phyloP scores from a whole-genome alignment of 2,113 vertebrate species.

The Haplochromis vanheusdeni region DNA sequence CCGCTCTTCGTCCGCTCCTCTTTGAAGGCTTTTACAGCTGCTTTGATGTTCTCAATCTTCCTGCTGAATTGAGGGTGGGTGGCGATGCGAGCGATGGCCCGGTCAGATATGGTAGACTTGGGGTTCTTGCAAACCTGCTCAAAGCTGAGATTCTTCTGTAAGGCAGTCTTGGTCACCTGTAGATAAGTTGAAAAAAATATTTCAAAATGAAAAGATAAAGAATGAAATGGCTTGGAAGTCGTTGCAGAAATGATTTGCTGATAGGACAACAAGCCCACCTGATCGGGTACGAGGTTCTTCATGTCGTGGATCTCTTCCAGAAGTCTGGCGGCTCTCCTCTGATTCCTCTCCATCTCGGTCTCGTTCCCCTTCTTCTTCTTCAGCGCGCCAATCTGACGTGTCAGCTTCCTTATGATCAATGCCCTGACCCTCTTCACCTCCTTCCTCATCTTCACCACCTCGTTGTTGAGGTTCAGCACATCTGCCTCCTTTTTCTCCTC shows the following conservation, averaged over 20 bases:
- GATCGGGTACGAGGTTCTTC: slow-evolving; percentile 81
- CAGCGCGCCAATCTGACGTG: slow-evolving; percentile 77
- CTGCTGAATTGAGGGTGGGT: slow-evolving; percentile 80
- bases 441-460: slow-evolving; percentile 95
- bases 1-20: slow-evolving; percentile 69
- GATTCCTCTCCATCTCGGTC: slow-evolving; percentile 76
- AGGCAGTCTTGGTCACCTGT: slow-evolving; percentile 82
- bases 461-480: slow-evolving; percentile 70
- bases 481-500: neutral
- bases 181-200: neutral
- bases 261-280: slow-evolving; percentile 14
- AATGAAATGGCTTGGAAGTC: neutral
- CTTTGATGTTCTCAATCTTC: slow-evolving; percentile 78
- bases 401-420: slow-evolving; percentile 83
- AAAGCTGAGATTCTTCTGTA: slow-evolving; percentile 81
- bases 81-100: slow-evolving; percentile 83
- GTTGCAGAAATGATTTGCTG: neutral
- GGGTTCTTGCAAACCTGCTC: slow-evolving; percentile 83
- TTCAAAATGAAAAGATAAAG: neutral
- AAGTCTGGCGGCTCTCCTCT: slow-evolving; percentile 79
- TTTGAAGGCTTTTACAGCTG: slow-evolving; percentile 84
- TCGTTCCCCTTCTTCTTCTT: slow-evolving; percentile 87
- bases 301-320: slow-evolving; percentile 88
- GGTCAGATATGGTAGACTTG: slow-evolving; percentile 71
- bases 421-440: slow-evolving; percentile 88